These are phyloP conservation scores for Chymomyza caudatula DNA, from an alignment of 2,888 invertebrate species.

Conservation along the genomic window DNA sequence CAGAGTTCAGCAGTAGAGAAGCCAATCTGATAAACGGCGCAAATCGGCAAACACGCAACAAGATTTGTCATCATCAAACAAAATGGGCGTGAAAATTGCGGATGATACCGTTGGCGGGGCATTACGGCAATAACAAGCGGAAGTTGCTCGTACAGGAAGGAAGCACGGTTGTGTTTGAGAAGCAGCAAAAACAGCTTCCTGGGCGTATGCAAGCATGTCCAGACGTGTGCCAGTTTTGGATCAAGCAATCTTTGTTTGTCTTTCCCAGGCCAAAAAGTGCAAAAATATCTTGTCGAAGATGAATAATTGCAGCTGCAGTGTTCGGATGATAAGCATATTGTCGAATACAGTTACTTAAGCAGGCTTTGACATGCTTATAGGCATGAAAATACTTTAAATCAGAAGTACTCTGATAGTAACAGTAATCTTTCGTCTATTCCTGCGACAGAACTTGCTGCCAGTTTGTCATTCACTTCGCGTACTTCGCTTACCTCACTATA, in stretches of 20 bases:
- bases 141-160: slow-evolving; percentile 5
- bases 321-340: neutral
- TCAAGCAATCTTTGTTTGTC: slow-evolving; percentile 61
- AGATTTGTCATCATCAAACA: slow-evolving; percentile 73
- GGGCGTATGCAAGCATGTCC: slow-evolving; percentile 63
- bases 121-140: neutral
- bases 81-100: slow-evolving; percentile 77
- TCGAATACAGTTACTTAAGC: too few species aligned
- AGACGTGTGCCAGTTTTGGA: slow-evolving; percentile 47
- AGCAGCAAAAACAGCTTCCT: slow-evolving; percentile 51
- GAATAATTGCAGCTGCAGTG: slow-evolving; percentile 28
- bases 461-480: slow-evolving; percentile 47
- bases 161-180: slow-evolving; percentile 12
- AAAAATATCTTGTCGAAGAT: slow-evolving; percentile 29
- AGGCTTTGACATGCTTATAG: neutral
- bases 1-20: neutral
- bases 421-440: neutral
- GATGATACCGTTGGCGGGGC: slow-evolving; percentile 53
- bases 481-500: slow-evolving; percentile 47
- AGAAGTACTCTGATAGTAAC: neutral
- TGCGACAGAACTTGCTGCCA: neutral
- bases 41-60: slow-evolving; percentile 66
- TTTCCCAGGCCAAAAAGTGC: slow-evolving; percentile 60
- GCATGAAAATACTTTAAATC: neutral
- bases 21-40: slow-evolving; percentile 70